Conservation (phyloP, 2,888 invertebrate species). For the Luperina testacea region DNA sequence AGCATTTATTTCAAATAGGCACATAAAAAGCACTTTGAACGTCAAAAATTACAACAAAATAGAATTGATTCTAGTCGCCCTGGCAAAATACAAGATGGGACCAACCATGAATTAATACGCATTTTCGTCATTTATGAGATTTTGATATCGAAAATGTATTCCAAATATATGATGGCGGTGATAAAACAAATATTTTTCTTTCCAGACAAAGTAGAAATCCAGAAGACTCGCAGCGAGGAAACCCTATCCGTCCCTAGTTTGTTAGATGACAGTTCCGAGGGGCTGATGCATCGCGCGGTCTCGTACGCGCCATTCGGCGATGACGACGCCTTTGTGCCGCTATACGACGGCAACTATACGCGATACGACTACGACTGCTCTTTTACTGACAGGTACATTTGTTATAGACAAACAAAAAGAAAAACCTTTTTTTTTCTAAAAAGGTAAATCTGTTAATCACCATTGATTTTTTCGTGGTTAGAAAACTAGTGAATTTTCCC, state of each 20-base stretch:
- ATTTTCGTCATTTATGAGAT: not conserved
- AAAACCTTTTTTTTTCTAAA: not conserved
- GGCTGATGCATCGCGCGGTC: conserved; percentile 60
- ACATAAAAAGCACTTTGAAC: no score
- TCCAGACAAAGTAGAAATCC: conserved; percentile 79
- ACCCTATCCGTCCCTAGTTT: conserved; percentile 79
- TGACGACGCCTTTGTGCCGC: conserved; percentile 76
- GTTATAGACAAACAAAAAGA: not conserved
- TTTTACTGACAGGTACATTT: conserved; percentile 72
- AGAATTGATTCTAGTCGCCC: no score
- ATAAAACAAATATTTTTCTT: not conserved
- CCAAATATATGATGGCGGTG: not conserved
- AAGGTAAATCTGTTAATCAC: not conserved
- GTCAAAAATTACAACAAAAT: no score
- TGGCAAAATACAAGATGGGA: no score
- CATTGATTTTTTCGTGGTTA: not conserved
- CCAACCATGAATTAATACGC: no score
- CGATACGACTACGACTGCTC: conserved; percentile 81
- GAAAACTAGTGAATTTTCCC: not conserved
- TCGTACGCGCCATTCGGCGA: conserved; percentile 72
- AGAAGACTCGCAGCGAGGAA: conserved; percentile 87
- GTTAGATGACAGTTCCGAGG: conserved; percentile 73
- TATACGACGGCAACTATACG: conserved; percentile 79
- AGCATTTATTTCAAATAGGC: no score
- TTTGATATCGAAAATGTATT: not conserved